Base-by-base conservation (phyloP, 2,113 vertebrate species). In the Ceratotherium simum region DNA sequence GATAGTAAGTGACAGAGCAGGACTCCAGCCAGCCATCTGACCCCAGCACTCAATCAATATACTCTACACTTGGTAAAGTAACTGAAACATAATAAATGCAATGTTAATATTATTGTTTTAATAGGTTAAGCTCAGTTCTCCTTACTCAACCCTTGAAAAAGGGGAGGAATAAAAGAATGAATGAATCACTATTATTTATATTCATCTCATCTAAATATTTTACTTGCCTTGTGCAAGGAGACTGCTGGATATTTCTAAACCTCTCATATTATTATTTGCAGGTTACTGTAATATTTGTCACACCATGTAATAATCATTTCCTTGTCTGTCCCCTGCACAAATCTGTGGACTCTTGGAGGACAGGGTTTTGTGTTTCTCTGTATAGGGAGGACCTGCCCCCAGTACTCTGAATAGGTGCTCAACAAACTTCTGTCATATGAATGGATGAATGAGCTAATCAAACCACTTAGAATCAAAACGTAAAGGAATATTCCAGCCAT, bases 201-300 rank as follows among this genome's bases (percentile, higher is more conserved):
- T 46, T 89, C 39, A 70, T 65, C 18, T 97, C 62, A 90, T 58
- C 46, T 67, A 90, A 85, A 64, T 85, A 67, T 56, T 86, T 96
- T 64, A 42, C 17, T 80, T 96, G 21, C 73, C 25, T n/a, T 17
- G 12, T 90, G 29, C 56, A 92, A 95, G 14, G 58, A 90, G 60
- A 91, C 36, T 5, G 5, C 48, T 46, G 23, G 20, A 46, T 83
- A 81, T 72, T 95, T 64, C 83, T 72, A 93, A 96, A 51, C 56
- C 31, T 69, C 58, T 85, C n/a, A 70, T 56, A 69, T 56, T 83
- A 62, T 75, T 48, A 62, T 76, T 54, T 81, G 21, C 33, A 72
- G 82, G 29, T 67, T 64, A 75, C 25, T 79, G 56, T 23, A 90
- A 75, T 84, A 86, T 78, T 90, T 65, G 69, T 82, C 29, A 36